Percentiles rank a stretch among this genome's conserved stretches.
These are phyloP conservation scores for Bettongia penicillata DNA, from an alignment of 2,113 vertebrate species.

Conservation along the genomic window DNA sequence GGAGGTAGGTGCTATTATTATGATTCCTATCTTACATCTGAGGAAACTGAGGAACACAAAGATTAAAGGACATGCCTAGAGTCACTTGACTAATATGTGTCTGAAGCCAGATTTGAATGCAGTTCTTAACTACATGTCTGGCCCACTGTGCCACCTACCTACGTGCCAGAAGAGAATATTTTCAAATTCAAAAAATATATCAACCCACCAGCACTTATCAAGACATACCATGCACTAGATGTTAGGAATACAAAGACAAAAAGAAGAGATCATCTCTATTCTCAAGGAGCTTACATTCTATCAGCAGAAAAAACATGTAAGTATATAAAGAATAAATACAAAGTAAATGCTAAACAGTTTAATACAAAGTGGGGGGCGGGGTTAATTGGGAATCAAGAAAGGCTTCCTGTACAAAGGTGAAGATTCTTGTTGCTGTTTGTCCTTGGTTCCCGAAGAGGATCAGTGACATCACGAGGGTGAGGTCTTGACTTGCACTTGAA, in stretches of 20 bases:
- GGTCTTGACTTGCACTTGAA: background rate
- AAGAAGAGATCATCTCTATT: background rate
- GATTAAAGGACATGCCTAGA: background rate
- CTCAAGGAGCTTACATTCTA: background rate
- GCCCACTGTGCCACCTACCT: background rate
- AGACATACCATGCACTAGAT: background rate
- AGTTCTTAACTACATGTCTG: background rate
- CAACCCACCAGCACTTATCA: background rate
- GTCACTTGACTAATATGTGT: background rate
- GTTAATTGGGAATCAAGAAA: background rate
- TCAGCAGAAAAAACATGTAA: background rate
- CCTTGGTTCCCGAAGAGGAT: background rate
- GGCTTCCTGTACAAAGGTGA: background rate
- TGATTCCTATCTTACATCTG: constrained; percentile 5
- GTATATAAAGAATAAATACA: background rate
- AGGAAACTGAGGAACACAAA: background rate
- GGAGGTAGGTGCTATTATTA: background rate
- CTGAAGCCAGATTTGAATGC: background rate
- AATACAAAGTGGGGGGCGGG: background rate
- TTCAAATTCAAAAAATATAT: background rate
- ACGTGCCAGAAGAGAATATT: background rate
- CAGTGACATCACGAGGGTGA: background rate
- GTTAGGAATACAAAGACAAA: background rate
- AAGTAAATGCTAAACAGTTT: background rate
- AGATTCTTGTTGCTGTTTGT: background rate